Conservation (phyloP, 2,113 vertebrate genomes). For the Nycticryphes semicollaris region DNA sequence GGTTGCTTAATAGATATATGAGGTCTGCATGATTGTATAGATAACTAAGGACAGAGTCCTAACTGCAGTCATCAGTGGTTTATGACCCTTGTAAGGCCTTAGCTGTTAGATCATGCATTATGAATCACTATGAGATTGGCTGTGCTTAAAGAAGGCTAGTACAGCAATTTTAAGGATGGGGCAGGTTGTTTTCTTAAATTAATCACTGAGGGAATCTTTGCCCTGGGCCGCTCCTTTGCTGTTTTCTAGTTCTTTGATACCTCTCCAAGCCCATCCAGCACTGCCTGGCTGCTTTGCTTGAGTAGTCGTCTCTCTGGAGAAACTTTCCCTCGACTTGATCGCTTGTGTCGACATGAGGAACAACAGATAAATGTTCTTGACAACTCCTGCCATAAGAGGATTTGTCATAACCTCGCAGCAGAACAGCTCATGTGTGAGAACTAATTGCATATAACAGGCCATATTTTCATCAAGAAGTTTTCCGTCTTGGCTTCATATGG, state of each 20-base stretch:
- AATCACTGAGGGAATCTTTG: not conserved
- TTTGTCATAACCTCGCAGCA: not conserved
- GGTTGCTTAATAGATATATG: not conserved
- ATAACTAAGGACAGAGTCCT: not conserved
- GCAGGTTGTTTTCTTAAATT: not conserved
- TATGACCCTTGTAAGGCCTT: not conserved
- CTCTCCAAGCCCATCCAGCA: not conserved
- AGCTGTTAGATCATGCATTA: not conserved
- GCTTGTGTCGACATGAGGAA: not conserved
- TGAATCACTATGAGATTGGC: not conserved
- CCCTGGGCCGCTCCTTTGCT: rapidly evolving
- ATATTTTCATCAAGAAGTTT: not conserved
- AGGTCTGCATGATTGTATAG: not conserved
- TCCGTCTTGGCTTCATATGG: not conserved
- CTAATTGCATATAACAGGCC: not conserved
- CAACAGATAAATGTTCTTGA: not conserved
- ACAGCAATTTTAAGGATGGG: not conserved
- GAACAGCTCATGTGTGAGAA: not conserved
- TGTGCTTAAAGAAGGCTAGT: not conserved
- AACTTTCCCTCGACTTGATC: rapidly evolving
- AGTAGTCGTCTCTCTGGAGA: not conserved
- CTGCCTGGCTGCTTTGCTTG: not conserved
- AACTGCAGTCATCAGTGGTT: not conserved
- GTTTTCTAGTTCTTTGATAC: not conserved
- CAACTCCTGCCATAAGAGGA: not conserved